Percentiles rank a stretch among this genome's conserved stretches.
Evolutionary conservation across 2,113 vertebrate species (phyloP).

Genomic region (Peromyscus maniculatus): DNA sequence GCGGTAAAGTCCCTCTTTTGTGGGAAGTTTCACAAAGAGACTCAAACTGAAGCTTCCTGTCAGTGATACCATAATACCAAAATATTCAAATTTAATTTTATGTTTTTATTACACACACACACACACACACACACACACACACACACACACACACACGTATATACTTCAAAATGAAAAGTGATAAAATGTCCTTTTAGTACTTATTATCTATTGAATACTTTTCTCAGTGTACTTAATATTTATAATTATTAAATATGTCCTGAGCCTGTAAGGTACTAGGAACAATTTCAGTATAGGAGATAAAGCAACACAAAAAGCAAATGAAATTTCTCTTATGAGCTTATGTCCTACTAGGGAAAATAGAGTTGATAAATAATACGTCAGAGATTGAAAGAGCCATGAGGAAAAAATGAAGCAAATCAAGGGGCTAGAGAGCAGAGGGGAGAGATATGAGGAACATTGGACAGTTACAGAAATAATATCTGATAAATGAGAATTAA

Average conservation of each 20-base stretch:
- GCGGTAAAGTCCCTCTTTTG: background rate
- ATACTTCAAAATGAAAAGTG: conserved; percentile 13
- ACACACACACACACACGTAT: too few species aligned
- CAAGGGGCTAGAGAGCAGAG: background rate
- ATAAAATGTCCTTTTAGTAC: background rate
- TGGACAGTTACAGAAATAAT: background rate
- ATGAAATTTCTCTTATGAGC: background rate
- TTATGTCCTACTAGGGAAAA: background rate
- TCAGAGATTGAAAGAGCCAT: background rate
- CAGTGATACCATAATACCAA: background rate
- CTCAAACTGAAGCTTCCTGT: conserved; percentile 3
- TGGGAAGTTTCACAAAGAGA: conserved; percentile 7
- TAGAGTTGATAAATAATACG: conserved; percentile 10
- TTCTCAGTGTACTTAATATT: conserved; percentile 11
- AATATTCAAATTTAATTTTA: background rate
- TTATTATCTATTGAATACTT: background rate
- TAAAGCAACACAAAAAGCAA: background rate
- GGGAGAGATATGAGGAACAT: background rate
- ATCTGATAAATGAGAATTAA: background rate
- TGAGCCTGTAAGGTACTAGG: background rate
- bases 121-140: too few species aligned
- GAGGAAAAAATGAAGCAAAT: conserved; percentile 27
- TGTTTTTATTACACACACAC: background rate
- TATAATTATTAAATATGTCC: conserved; percentile 38
- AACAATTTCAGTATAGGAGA: background rate